A percentile compares a stretch with the other conserved stretches of the same genome.
Evolutionary conservation across 2,797 vertebrate genomes (phyloP).

Genomic region (Microctenopoma stevenorrisi): DNA sequence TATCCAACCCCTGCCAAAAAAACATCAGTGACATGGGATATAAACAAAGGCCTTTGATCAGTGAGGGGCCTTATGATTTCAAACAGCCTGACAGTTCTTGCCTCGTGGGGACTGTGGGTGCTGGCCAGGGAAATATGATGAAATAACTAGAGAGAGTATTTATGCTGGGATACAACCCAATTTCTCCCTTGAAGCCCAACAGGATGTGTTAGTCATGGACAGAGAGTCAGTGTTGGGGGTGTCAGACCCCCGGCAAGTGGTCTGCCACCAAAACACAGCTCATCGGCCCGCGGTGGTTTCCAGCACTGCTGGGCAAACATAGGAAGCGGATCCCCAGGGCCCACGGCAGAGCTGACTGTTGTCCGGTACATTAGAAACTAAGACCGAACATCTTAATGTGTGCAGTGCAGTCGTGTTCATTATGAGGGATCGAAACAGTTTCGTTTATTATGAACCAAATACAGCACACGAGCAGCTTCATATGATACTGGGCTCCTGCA

Average conservation of each 20-base stretch:
- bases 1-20: conserved; percentile 74
- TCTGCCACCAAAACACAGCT: conserved; percentile 53
- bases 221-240: conserved; percentile 65
- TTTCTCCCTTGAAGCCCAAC: conserved; percentile 70
- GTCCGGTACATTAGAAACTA: neutral
- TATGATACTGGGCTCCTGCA: neutral
- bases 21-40: conserved; percentile 71
- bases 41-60: conserved; percentile 85
- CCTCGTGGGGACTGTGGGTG: conserved; percentile 67
- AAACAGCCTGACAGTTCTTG: conserved; percentile 76
- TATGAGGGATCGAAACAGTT: neutral
- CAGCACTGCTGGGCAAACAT: conserved; percentile 20
- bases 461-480: conserved; percentile 5
- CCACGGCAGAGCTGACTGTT: conserved; percentile 8
- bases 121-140: conserved; percentile 71
- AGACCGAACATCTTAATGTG: neutral
- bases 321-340: conserved; percentile 9
- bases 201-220: conserved; percentile 76
- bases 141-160: conserved; percentile 74
- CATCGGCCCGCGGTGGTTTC: conserved; percentile 6
- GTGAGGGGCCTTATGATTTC: conserved; percentile 67
- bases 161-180: conserved; percentile 73
- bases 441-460: conserved; percentile 1
- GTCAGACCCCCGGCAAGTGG: conserved; percentile 57
- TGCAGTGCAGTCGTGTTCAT: neutral